Percentiles rank a stretch among this genome's conserved stretches.
Evolutionary conservation across 2,113 vertebrate species (phyloP).

Genomic region (Athene noctua): DNA sequence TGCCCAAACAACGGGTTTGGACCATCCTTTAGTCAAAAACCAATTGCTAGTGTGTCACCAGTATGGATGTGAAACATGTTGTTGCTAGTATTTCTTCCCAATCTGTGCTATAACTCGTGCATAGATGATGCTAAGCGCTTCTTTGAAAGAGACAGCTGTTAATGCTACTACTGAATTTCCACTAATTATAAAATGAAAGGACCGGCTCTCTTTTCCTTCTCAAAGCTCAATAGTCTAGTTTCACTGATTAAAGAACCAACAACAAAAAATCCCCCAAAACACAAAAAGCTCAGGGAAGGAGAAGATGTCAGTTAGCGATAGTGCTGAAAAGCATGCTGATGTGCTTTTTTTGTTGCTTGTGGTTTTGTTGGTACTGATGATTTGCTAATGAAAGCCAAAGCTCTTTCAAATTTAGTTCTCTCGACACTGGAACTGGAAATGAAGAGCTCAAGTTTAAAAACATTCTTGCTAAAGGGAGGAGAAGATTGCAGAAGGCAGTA

Average conservation of each 20-base stretch:
- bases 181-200: constrained; percentile 65
- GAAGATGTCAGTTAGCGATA: neutral
- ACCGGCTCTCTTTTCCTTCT: constrained; percentile 21
- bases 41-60: neutral
- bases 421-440: constrained; percentile 1
- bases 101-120: neutral
- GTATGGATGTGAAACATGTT: neutral
- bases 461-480: neutral
- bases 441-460: constrained; percentile 59
- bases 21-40: neutral
- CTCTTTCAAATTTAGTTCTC: constrained; percentile 33
- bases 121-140: neutral
- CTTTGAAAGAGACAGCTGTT: constrained; percentile 61
- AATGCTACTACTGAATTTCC: constrained; percentile 50
- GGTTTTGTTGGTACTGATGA: constrained; percentile 49
- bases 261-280: constrained; percentile 28
- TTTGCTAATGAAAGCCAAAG: constrained; percentile 60
- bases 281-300: constrained; percentile 45
- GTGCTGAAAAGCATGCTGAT: constrained; percentile 55
- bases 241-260: constrained; percentile 22
- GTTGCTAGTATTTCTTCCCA: neutral
- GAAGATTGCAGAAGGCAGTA: neutral
- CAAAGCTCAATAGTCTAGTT: constrained; percentile 41
- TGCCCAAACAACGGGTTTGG: neutral
- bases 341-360: constrained; percentile 49